A percentile compares a stretch with the other conserved stretches of the same genome.
These are phyloP conservation scores for Corythornis leucogaster DNA, from an alignment of 2,797 vertebrate genomes.

Conservation along the genomic window DNA sequence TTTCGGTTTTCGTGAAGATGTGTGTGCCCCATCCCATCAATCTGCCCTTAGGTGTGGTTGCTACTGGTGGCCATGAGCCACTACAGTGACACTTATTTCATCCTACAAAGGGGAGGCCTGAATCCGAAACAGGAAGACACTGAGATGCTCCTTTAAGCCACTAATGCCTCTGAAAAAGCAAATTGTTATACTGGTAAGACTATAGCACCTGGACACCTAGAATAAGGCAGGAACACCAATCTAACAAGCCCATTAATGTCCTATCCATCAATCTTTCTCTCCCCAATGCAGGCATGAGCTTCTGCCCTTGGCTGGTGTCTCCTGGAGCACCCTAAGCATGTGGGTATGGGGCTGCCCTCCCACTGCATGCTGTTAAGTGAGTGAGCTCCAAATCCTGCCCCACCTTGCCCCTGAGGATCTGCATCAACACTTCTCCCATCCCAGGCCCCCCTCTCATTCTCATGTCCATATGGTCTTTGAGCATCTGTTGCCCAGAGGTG, in stretches of 20 bases:
- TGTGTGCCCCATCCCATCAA: not conserved
- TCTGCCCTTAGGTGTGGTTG: not conserved
- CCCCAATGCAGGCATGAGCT: not conserved
- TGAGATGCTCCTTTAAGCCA: not conserved
- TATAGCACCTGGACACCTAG: not conserved
- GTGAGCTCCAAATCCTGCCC: not conserved
- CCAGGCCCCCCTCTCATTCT: fast-evolving
- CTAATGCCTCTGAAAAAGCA: not conserved
- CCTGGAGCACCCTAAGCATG: not conserved
- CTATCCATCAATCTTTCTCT: not conserved
- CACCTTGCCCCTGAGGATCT: not conserved
- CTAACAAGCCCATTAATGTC: not conserved
- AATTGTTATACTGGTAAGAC: not conserved
- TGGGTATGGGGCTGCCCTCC: not conserved
- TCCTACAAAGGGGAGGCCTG: not conserved
- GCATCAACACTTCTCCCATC: not conserved
- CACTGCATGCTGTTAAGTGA: not conserved
- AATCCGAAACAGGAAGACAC: not conserved
- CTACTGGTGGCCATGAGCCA: not conserved
- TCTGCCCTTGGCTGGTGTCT: not conserved
- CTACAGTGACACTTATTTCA: not conserved
- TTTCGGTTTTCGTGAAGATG: not conserved
- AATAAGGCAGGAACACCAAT: not conserved
- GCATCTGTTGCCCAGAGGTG: not conserved
- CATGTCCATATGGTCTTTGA: not conserved